Base-by-base conservation (phyloP, 2,113 vertebrate species). In the Chlamydotis undulata region DNA sequence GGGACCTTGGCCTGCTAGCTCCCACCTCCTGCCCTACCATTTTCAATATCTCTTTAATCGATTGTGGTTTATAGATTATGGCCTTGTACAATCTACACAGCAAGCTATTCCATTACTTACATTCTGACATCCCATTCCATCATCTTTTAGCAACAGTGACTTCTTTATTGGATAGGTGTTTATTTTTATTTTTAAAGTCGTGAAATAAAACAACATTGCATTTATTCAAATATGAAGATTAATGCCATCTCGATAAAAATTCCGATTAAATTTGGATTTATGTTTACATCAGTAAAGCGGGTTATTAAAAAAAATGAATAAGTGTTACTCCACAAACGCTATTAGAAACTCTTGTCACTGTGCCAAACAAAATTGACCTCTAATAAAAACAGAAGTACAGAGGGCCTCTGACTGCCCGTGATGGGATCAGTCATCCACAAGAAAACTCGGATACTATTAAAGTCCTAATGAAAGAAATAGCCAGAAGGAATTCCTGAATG, bases 211-310 rank as follows among this genome's bases (percentile, higher is more conserved):
- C 81, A 97, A 92, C 82, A 89, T 61, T 55, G 53, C 67, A 73
- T 91, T 96, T 96, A 95, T 90, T 94, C 87, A 82, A 87, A 96
- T 93, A 94, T 79, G 92, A 97, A 96, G 95, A 97, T 95, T 90
- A 97, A 97, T 96, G 83, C 19, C 39, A 89, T 63, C 87, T 56
- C 4, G 7, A 92, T 63, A 73, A 93, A 95, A 94, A 81, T 53
- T 91, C 80, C 82, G 95, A 97, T 97, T 96, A 96, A 96, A 97
- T 93, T 85, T 96, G 83, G 93, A 97, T 97, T 97, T 97, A 97
- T 86, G 74, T 96, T 96, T 96, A 81, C 68, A 95, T 78, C 75
- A 86, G 57, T 92, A 94, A 89, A 95, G 57, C 76, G 90, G 55
- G 89, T 89, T 87, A 95, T 91, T 79, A 55, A 93, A 94, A 94